Base-by-base conservation (phyloP, 2,888 invertebrate genomes). In the Philhelius pedissequus region DNA sequence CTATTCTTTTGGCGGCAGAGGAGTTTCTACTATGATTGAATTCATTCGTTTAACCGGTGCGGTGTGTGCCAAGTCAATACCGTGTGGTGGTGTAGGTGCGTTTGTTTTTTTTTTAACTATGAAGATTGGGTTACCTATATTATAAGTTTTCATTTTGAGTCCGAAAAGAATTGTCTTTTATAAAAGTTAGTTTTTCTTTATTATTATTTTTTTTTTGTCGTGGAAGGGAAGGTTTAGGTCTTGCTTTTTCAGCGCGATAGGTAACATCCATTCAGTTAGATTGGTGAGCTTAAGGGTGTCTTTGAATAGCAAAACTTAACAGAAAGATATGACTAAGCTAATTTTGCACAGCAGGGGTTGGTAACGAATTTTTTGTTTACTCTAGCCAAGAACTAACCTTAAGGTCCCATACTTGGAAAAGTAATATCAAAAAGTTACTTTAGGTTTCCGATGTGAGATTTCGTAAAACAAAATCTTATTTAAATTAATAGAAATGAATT, bases 1-100 rank as follows among this genome's bases (percentile, higher is more conserved):
- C n/a, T 80, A 80, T 80, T 62, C 80, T 75, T 69, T 69, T 43
- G 15, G 22, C 15, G 60, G 68, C 54, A 45, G 43, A 25, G 48
- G 50, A 69, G 69, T 66, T 73, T 80, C 30, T 62, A 27, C 62
- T 75, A 80, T 69, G 80, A 80, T 80, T 80, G 80, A 80, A 80
- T 69, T 80, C 80, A 75, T 80, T 80, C 80, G 75, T 74, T 80
- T 69, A 75, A 48, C 62, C 75, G 40, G 77, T 54, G 54, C 3
- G 54, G n/a, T n/a, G n/a, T n/a, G n/a, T n/a, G n/a, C n/a, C n/a
- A n/a, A n/a, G n/a, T n/a, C n/a, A n/a, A n/a, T 9, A 8, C 45
- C 45, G 45, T 38, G 45, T 43, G 18, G 4, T 20, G 43, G n/a
- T 38, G 35, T 4, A 11, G 38, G 38, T 38, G 6, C 1, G 0